Base-by-base conservation (phyloP, 2,113 vertebrate species). In the Eidolon helvum region DNA sequence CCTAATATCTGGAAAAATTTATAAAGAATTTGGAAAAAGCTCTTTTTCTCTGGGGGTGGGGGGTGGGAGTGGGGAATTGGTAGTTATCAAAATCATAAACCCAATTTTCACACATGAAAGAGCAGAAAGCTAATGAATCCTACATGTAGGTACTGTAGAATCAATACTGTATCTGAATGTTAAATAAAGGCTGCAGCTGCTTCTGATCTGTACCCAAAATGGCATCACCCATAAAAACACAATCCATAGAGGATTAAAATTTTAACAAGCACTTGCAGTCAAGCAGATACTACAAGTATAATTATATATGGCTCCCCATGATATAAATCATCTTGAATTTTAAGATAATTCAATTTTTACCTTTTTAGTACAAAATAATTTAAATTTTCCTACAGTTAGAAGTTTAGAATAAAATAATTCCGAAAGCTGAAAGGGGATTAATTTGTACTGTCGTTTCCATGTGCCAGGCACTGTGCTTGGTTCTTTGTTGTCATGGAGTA, bases 11-110 rank as follows among this genome's bases (percentile, higher is more conserved):
- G 96, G 91, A 92, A 93, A 94, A 88, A 97, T 97, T 71, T 74
- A 86, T 95, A 96, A 97, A 87, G 96, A 98, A 98, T 95, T 97
- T 84, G n/a, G 63, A 90, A 96, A 95, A 92, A 96, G 45, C 97
- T 80, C 53, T 95, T 88, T 83, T 97, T 90, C 95, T 95, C 97
- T 91, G 14, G 48, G 12, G 48, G 14, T 0, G 14, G 14, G 14
- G 48, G 48, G 48, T 4, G 48, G 48, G 2, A 12, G 45, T 7
- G 45, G 45, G 38, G 59, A 91, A 65, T 57, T 69, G 45, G 50
- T 40, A 80, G 30, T 71, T 90, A 75, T 87, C 26, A 85, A 93
- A 95, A 94, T 89, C 40, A 75, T 24, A 69, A 97, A n/a, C 28
- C 53, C 12, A 63, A 40, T 75, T 89, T 91, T 96, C 69, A 95